These are phyloP conservation scores for Hypsibius dujardini DNA, from an alignment of 1,140 invertebrate species.

Conservation along the genomic window DNA sequence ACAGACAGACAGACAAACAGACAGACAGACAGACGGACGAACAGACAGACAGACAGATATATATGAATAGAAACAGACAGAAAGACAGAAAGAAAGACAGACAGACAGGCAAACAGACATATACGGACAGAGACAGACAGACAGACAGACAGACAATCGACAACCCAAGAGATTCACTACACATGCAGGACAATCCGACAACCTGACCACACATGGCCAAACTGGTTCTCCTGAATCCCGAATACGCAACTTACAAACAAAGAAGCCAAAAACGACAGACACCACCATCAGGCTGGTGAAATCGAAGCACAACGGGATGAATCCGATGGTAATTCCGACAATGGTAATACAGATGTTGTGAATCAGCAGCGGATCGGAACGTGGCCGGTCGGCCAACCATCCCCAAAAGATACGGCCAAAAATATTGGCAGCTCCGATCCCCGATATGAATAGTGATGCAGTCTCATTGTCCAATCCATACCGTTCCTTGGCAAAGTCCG, in stretches of 20 bases:
- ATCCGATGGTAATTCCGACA: neutral
- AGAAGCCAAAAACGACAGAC: neutral
- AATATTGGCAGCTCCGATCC: neutral
- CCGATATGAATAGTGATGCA: neutral
- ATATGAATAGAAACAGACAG: neutral
- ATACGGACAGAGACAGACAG: too few relatives aligned
- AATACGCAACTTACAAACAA: conserved; percentile 10
- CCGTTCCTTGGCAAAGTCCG: neutral
- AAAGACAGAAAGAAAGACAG: too few relatives aligned
- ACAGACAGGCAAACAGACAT: too few relatives aligned
- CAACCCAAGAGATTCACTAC: too few relatives aligned
- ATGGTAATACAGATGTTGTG: neutral
- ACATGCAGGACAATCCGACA: too few relatives aligned
- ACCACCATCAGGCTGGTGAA: neutral
- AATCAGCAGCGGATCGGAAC: neutral
- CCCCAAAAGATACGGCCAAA: conserved; percentile 14
- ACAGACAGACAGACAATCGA: too few relatives aligned
- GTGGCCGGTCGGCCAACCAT: conserved; percentile 9
- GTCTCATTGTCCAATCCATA: neutral
- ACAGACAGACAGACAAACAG: too few relatives aligned
- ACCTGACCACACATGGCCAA: too few relatives aligned
- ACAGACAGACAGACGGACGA: too few relatives aligned
- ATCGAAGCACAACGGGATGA: neutral
- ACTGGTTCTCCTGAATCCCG: too few relatives aligned
- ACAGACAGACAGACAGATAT: too few relatives aligned